phyloP scores from a whole-genome alignment of 2,888 invertebrate species.

The Pammene aurita region DNA sequence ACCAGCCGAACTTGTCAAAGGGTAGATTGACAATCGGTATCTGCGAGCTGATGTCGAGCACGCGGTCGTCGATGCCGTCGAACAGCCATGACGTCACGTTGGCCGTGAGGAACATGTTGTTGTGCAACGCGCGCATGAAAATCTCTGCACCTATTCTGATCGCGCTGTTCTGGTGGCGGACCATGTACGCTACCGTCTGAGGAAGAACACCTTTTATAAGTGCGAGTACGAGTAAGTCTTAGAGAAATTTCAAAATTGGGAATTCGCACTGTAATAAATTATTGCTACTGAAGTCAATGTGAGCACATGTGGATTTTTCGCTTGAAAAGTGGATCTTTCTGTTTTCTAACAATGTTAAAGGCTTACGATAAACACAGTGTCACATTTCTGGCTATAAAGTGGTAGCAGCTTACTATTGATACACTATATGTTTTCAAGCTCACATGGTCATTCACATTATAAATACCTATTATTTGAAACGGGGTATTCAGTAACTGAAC shows the following conservation, averaged over 20 bases:
- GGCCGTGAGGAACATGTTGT: conserved; percentile 83
- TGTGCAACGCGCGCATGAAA: conserved; percentile 80
- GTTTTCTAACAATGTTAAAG: too few species aligned
- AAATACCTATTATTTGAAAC: too few species aligned
- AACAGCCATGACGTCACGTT: conserved; percentile 88
- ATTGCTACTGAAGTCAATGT: too few species aligned
- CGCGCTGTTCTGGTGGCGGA: conserved; percentile 73
- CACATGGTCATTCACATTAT: too few species aligned
- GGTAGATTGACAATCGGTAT: conserved; percentile 84
- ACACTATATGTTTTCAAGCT: too few species aligned
- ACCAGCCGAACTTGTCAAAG: conserved; percentile 92
- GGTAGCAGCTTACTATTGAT: too few species aligned
- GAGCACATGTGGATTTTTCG: too few species aligned
- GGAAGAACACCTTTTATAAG: conserved; percentile 46
- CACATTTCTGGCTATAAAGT: too few species aligned
- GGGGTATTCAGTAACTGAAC: too few species aligned
- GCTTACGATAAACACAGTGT: too few species aligned
- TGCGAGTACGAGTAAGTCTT: neutral
- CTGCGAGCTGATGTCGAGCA: conserved; percentile 83
- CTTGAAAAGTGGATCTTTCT: too few species aligned
- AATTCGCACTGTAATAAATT: too few species aligned
- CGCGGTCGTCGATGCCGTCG: conserved; percentile 90
- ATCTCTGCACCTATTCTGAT: conserved; percentile 76
- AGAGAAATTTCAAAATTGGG: neutral
- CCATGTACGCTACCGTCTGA: conserved; percentile 86